These are phyloP conservation scores for Dioctria rufipes DNA, from an alignment of 2,888 invertebrate genomes.

Conservation along the genomic window DNA sequence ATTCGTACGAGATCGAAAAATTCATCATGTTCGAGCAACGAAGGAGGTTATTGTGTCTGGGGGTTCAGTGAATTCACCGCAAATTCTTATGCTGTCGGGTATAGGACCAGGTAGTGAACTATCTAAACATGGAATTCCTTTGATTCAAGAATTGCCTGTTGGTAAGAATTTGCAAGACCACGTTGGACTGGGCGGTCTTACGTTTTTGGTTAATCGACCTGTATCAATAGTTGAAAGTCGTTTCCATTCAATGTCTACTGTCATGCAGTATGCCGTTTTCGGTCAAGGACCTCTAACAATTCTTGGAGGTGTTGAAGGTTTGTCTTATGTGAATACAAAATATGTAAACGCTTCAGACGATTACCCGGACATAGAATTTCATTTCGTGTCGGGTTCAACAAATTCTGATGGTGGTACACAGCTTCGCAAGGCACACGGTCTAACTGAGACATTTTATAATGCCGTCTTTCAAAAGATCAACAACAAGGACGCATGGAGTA, in stretches of 20 bases:
- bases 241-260: constrained; percentile 83
- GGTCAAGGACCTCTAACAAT: constrained; percentile 89
- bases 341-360: constrained; percentile 85
- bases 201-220: constrained; percentile 84
- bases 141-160: constrained; percentile 86
- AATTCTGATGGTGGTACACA: constrained; percentile 90
- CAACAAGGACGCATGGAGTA: constrained; percentile 86
- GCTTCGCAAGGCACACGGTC: constrained; percentile 83
- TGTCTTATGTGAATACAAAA: constrained; percentile 92
- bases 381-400: constrained; percentile 89
- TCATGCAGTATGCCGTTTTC: constrained; percentile 87
- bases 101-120: constrained; percentile 84
- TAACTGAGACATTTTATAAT: constrained; percentile 82
- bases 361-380: constrained; percentile 91
- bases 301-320: constrained; percentile 89
- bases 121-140: constrained; percentile 81
- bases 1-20: constrained; percentile 81
- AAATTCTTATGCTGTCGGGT: constrained; percentile 94
- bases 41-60: constrained; percentile 93
- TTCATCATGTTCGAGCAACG: constrained; percentile 81
- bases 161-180: constrained; percentile 93
- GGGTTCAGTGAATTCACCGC: constrained; percentile 94
- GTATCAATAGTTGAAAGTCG: constrained; percentile 86
- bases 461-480: constrained; percentile 82
- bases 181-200: constrained; percentile 87